phyloP scores from a whole-genome alignment of 2,888 invertebrate species.

The Dryobota labecula region DNA sequence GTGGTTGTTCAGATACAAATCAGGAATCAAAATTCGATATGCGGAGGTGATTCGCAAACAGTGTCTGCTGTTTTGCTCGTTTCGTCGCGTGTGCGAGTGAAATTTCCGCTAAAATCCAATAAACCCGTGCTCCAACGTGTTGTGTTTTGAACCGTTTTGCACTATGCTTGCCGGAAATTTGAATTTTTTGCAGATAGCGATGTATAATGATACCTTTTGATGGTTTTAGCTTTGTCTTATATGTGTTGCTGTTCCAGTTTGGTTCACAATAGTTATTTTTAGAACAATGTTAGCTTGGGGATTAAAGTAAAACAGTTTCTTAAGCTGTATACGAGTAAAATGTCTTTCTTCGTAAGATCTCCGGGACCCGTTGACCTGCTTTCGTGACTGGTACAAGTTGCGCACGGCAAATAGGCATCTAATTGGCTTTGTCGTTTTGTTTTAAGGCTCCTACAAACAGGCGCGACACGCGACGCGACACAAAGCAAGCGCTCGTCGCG shows the following conservation, averaged over 20 bases:
- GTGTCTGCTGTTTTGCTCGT: constrained; percentile 75
- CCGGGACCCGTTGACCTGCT: constrained; percentile 36
- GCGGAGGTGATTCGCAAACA: constrained; percentile 84
- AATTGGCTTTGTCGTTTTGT: constrained; percentile 22
- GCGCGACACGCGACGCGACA: too few relatives aligned
- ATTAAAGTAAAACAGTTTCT: constrained; percentile 22
- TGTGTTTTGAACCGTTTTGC: constrained; percentile 65
- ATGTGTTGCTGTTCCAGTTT: constrained; percentile 22
- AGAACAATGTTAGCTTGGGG: constrained; percentile 27
- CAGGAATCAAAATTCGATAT: constrained; percentile 86
- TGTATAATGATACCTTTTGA: constrained; percentile 57
- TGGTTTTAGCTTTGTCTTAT: constrained; percentile 17
- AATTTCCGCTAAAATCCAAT: constrained; percentile 89
- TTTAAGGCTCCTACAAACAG: too few relatives aligned
- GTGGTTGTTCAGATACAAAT: constrained; percentile 77
- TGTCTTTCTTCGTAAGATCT: constrained; percentile 23
- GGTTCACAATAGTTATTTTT: constrained; percentile 28
- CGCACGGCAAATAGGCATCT: constrained; percentile 34
- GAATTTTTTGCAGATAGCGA: constrained; percentile 63
- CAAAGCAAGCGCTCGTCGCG: too few relatives aligned
- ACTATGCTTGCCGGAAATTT: constrained; percentile 68
- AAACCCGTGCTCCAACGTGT: constrained; percentile 75
- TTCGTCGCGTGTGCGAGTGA: constrained; percentile 76
- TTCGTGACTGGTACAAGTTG: constrained; percentile 32
- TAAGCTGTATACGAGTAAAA: constrained; percentile 19